Evolutionary conservation across 2,113 vertebrate genomes (phyloP), one percentile per base, ranked within the genome.

Genomic region (Baryphthengus martii): DNA sequence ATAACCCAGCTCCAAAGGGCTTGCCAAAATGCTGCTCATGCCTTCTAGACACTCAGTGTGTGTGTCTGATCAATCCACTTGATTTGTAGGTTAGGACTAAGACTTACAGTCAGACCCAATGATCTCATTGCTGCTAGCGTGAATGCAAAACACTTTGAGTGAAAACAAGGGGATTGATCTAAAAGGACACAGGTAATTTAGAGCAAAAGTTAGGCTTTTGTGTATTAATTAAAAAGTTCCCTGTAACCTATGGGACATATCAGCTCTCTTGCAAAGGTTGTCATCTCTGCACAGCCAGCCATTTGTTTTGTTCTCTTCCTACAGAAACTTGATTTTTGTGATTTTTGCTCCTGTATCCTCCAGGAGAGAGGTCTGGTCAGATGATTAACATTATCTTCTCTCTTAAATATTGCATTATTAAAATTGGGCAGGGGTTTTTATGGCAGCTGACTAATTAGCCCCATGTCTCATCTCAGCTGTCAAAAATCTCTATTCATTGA

Each of bases 351-450:
- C 71, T 37, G 17, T 45, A 72, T 82, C 90, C 95, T 79, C 55
- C 93, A 95, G 93, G 95, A 93, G 21, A 67, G 50, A 82, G 85
- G 84, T 89, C 95, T 95, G 97, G 97, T 96, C 97, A 97, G 93
- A 97, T 95, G 94, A 98, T 97, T 97, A 97, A 93, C 96, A 96
- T 94, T 91, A 96, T 95, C 89, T 97, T 94, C 94, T 93, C 91
- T 96, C 95, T 96, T 98, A 98, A 98, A 97, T 97, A 97, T 94
- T 97, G 90, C 90, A 96, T 97, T 97, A 98, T 89, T 93, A 97
- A 97, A 97, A 94, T 91, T 29, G 68, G 93, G 88, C 91, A 95
- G 93, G 55, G 92, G 80, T 87, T 91, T 96, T 93, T 91, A 93
- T 93, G 94, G 87, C 93, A 95, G 94, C 87, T 96, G 88, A 97